These are phyloP conservation scores for Holcopasites calliopsidis DNA, from an alignment of 1,140 invertebrate species.

Conservation along the genomic window DNA sequence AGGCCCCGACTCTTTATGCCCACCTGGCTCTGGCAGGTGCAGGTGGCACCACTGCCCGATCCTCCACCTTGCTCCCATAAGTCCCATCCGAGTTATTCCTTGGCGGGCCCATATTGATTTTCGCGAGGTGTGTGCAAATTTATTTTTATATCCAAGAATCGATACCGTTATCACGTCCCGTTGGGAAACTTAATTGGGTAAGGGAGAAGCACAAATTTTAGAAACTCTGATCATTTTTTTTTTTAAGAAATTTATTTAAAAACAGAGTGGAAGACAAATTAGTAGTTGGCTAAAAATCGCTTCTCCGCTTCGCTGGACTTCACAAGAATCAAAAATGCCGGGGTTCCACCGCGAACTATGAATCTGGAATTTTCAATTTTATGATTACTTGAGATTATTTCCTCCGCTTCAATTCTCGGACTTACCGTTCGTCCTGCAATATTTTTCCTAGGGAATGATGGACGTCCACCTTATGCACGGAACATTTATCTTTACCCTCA, in stretches of 20 bases:
- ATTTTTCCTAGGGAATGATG: constrained; percentile 83
- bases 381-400: constrained; percentile 14
- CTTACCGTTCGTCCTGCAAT: constrained; percentile 83
- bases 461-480: constrained; percentile 83
- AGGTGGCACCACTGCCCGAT: constrained; percentile 57
- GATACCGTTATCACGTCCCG: neutral
- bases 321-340: constrained; percentile 79
- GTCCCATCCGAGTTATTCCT: constrained; percentile 3
- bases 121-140: neutral
- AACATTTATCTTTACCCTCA: constrained; percentile 85
- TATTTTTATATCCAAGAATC: too few species aligned
- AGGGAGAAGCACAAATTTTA: neutral
- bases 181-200: neutral
- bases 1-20: constrained; percentile 59
- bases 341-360: constrained; percentile 78
- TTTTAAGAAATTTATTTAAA: constrained; percentile 2
- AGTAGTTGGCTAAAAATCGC: constrained; percentile 72
- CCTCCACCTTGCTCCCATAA: neutral
- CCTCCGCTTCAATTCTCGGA: neutral
- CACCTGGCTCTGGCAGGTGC: constrained; percentile 58
- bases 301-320: constrained; percentile 76
- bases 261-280: constrained; percentile 30
- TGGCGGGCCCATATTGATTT: too few species aligned
- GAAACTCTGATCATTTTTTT: neutral
- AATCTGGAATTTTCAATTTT: constrained; percentile 74